phyloP scores from a whole-genome alignment of 2,888 invertebrate species.

The Octodonta nipae region DNA sequence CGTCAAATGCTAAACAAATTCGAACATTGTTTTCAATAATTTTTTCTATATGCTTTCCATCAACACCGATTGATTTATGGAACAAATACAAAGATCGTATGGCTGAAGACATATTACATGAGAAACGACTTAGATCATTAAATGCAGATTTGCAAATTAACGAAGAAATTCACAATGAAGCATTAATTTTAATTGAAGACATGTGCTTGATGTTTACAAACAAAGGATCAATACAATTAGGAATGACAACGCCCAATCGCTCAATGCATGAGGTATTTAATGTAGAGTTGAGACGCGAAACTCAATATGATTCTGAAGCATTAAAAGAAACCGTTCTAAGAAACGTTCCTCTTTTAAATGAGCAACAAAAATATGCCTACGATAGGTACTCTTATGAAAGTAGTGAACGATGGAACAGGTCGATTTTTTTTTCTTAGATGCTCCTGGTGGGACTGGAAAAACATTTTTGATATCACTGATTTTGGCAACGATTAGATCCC shows the following conservation, averaged over 20 bases:
- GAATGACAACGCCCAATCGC: not conserved
- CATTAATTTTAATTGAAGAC: conserved; percentile 1
- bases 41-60: not conserved
- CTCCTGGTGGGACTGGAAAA: not conserved
- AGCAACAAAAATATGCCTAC: not conserved
- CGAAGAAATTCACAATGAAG: not conserved
- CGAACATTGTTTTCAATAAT: not conserved
- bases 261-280: not conserved
- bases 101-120: not conserved
- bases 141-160: not conserved
- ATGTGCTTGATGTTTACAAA: not conserved
- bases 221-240: not conserved
- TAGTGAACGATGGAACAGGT: no score
- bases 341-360: not conserved
- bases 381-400: not conserved
- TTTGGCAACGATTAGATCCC: not conserved
- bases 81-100: conserved; percentile 1
- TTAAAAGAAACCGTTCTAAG: not conserved
- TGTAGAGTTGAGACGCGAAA: not conserved
- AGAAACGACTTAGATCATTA: not conserved
- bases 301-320: not conserved
- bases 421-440: not conserved
- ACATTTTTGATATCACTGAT: not conserved
- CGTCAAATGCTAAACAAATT: not conserved
- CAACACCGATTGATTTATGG: not conserved